Evolutionary conservation across 1,140 invertebrate species (phyloP), one percentile per base, ranked within the genome.

Genomic region (Rhizoglyphus robini): DNA sequence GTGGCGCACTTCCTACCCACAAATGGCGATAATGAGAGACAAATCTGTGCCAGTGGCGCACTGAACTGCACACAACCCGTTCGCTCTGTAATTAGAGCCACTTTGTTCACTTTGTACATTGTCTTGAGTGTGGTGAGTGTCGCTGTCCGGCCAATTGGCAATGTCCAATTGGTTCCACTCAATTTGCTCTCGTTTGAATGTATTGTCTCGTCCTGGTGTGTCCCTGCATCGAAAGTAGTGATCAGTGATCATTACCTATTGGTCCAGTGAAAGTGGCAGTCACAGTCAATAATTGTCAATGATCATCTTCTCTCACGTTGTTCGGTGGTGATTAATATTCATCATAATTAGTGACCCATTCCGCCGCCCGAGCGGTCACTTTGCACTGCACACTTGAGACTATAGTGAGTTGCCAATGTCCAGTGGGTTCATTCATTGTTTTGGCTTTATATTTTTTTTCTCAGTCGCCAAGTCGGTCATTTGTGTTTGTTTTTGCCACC

Each of bases 81-180:
- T 54, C 23, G 51, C 51, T 23, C 31, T 27, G 51, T 54, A 27
- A 27, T 54, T 54, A 41, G 36, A 18, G 36, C 23, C 51, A 27
- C 23, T 32, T 54, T 54, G 23, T 54, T 11, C 41, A 46, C 41
- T 46, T 46, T 23, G 15, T 46, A 15, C 41, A 15, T 46, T 23
- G 15, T 46, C 41, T 46, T 46, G 15, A 46, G 23, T 46, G 15
- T 46, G 23, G 41, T 15, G 41, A 15, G 41, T 15, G 23, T 54
- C 15, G 23, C 8, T 54, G 8, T 32, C 23, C 51, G 51, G 51
- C 15, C 51, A 54, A 54, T 54, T 54, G 20, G 51, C 51, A 54
- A 54, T 54, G 15, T 54, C 23, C 8, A 54, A 54, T 54, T 54
- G 51, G 51, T 54, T 54, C 51, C 51, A 54, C 51, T 54, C 51